Conservation (phyloP, 2,797 vertebrate species). For the Scolopax bukidnonensis region DNA sequence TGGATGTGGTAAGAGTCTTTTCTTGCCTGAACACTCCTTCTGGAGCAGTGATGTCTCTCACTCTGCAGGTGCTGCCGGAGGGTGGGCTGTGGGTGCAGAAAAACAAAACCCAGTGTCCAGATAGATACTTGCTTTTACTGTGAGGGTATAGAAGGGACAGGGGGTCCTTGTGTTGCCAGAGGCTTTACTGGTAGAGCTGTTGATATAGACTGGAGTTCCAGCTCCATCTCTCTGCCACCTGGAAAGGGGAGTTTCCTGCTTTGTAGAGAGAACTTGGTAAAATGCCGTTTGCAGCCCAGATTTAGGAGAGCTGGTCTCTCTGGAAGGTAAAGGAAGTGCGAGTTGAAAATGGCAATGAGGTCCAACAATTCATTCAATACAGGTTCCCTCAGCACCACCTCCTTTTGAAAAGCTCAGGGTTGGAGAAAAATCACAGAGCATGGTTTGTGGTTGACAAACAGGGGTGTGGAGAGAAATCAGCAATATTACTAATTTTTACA, state of each 20-base stretch:
- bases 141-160: not conserved
- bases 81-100: not conserved
- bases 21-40: not conserved
- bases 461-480: not conserved
- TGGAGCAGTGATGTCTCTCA: not conserved
- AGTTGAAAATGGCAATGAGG: not conserved
- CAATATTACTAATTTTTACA: not conserved
- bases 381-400: not conserved
- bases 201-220: not conserved
- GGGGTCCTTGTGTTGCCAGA: accelerated
- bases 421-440: not conserved
- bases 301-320: not conserved
- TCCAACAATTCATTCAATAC: not conserved
- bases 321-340: not conserved
- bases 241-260: accelerated
- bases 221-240: accelerated
- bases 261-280: not conserved
- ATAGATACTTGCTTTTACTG: not conserved
- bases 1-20: not conserved
- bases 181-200: not conserved
- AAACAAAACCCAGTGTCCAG: not conserved
- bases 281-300: not conserved
- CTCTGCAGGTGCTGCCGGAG: not conserved
- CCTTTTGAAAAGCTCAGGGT: not conserved
- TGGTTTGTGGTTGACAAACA: not conserved